Percentiles rank a stretch among this genome's conserved stretches.
Conservation (phyloP, 2,888 invertebrate species). For the Macroteleia sp. region DNA sequence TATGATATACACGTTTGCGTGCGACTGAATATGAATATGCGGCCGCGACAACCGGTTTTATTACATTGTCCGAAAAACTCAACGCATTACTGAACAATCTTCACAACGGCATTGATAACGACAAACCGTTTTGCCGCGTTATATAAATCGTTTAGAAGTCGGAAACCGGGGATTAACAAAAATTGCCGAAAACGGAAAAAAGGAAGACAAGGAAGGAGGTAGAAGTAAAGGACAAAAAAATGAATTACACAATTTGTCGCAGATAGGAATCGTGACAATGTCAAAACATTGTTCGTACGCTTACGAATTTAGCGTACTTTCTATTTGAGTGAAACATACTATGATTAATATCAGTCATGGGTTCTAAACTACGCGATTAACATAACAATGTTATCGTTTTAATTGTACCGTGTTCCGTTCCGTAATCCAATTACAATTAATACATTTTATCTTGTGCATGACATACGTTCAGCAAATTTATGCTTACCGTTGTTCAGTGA, state of each 20-base stretch:
- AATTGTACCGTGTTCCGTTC: constrained; percentile 18
- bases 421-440: no score
- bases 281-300: background rate
- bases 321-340: constrained; percentile 36
- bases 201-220: no score
- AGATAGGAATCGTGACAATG: constrained; percentile 30
- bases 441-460: no score
- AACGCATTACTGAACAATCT: no score
- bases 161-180: no score
- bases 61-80: constrained; percentile 48
- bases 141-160: no score
- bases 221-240: no score
- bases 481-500: no score
- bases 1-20: constrained; percentile 12
- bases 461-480: no score
- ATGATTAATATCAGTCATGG: constrained; percentile 22
- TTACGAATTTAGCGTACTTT: constrained; percentile 31
- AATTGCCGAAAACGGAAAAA: no score
- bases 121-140: no score
- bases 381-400: constrained; percentile 25
- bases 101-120: no score
- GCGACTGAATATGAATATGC: constrained; percentile 17
- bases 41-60: constrained; percentile 43
- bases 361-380: constrained; percentile 18
- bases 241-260: constrained; percentile 35